Percentiles rank a stretch among this genome's conserved stretches.
phyloP scores from a whole-genome alignment of 2,797 vertebrate genomes.

The Potorous gilbertii region DNA sequence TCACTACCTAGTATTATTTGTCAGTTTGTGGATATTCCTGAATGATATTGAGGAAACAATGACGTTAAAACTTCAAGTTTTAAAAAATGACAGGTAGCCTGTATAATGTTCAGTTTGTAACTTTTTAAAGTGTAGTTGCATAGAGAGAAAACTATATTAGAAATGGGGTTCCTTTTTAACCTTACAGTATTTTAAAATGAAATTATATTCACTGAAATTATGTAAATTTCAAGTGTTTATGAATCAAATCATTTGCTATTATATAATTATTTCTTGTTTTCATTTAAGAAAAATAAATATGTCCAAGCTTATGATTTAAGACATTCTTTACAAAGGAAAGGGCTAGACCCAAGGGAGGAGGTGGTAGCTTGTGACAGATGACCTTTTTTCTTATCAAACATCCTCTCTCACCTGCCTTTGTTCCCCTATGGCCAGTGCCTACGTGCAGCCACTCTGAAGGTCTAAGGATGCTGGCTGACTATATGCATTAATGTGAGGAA shows the following conservation, averaged over 20 bases:
- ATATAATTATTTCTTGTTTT: constrained; percentile 70
- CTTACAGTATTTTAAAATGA: constrained; percentile 79
- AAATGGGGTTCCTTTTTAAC: constrained; percentile 79
- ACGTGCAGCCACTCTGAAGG: neutral
- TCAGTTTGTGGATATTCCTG: constrained; percentile 71
- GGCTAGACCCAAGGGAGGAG: neutral
- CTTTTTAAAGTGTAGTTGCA: constrained; percentile 79
- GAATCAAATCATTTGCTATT: constrained; percentile 75
- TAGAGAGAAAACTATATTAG: constrained; percentile 78
- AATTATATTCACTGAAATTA: constrained; percentile 73
- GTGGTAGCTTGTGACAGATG: neutral
- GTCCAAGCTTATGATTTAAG: constrained; percentile 68
- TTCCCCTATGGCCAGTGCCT: neutral
- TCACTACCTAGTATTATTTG: constrained; percentile 65
- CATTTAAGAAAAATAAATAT: constrained; percentile 58
- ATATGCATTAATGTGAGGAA: neutral
- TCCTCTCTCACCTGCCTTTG: neutral
- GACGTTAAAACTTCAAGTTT: constrained; percentile 82
- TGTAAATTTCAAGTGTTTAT: constrained; percentile 74
- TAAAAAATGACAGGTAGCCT: constrained; percentile 80
- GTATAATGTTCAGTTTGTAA: constrained; percentile 82
- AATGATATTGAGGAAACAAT: constrained; percentile 65
- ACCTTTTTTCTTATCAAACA: neutral
- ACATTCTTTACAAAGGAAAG: neutral
- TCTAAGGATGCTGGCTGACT: neutral